Percentiles rank a stretch among this genome's conserved stretches.
phyloP scores from a whole-genome alignment of 2,797 vertebrate genomes.

The Smutsia temminckii region DNA sequence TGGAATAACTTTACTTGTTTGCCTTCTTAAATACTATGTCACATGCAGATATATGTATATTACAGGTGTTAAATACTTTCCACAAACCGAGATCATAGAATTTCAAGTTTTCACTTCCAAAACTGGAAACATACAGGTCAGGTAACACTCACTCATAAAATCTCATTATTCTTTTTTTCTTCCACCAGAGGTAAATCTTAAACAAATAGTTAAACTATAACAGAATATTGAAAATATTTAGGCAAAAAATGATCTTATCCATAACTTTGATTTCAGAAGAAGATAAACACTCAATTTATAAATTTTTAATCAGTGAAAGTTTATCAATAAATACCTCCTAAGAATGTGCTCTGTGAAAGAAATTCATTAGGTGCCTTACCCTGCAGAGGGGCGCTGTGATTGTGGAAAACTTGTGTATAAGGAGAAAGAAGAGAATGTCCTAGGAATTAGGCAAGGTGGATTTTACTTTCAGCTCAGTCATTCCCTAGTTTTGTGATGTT shows the following conservation, averaged over 20 bases:
- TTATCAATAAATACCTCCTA: not conserved
- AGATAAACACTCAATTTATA: not conserved
- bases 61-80: not conserved
- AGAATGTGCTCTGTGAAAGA: not conserved
- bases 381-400: not conserved
- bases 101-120: slow-evolving; percentile 49
- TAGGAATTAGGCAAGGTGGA: not conserved
- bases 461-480: not conserved
- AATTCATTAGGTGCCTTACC: not conserved
- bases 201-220: slow-evolving; percentile 7
- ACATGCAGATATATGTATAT: not conserved
- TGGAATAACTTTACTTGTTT: not conserved
- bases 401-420: not conserved
- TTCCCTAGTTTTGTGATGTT: not conserved
- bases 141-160: not conserved
- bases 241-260: not conserved
- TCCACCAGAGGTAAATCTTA: not conserved
- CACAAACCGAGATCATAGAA: not conserved
- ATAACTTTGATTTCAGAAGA: slow-evolving; percentile 33
- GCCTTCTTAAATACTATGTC: not conserved
- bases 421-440: not conserved
- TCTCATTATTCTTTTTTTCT: not conserved
- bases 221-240: slow-evolving; percentile 39
- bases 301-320: not conserved
- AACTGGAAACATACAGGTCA: not conserved